Base-by-base conservation (phyloP, 2,797 vertebrate species). In the Lacerta viridis region DNA sequence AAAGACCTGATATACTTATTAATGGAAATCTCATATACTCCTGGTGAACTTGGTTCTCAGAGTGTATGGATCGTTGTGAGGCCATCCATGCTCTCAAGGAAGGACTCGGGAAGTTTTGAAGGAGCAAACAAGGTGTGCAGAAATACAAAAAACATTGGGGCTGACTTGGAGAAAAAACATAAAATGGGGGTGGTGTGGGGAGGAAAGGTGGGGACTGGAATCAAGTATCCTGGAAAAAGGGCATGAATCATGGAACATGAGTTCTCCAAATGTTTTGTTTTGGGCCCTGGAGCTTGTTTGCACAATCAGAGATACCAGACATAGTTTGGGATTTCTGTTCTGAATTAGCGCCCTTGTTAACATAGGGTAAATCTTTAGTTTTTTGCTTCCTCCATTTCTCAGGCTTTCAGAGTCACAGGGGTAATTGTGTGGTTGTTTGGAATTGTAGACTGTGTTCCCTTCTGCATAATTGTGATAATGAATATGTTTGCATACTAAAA, bases 391-490 rank as follows among this genome's bases (percentile, higher is more conserved):
- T 85, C 74, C 29, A 3, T 78, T 86, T 68, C 55, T 64, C 23
- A 41, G 27, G 36, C 8, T 61, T 61, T 55, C 61, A 46, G 39
- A 68, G 75, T 13, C 41, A 50, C 29, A 27, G 66, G 11, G 41
- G 11, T 50, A 66, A 50, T 50, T 50, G 20, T 43, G 33, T 18
- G 20, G 10, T 79, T 55, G 61, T 41, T 79, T 50, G 64, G 66
- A 69, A 50, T 68, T 69, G 85, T 25, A 39, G 33, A 7, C 29
- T 7, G 18, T 79, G 41, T 41, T 86, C 41, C 43, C 43, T 23
- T 50, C 18, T 79, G 85, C 13, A 11, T 36, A 79, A 86, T 79
- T 79, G 29, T 50, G 76, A 79, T 69, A 69, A 27, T 84, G 9
- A 6, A 25, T 23, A 36, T 68, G 76, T 36, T 25, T 36, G 43